Base-by-base conservation (phyloP, 2,797 vertebrate genomes). In the Intellagama lesueurii region DNA sequence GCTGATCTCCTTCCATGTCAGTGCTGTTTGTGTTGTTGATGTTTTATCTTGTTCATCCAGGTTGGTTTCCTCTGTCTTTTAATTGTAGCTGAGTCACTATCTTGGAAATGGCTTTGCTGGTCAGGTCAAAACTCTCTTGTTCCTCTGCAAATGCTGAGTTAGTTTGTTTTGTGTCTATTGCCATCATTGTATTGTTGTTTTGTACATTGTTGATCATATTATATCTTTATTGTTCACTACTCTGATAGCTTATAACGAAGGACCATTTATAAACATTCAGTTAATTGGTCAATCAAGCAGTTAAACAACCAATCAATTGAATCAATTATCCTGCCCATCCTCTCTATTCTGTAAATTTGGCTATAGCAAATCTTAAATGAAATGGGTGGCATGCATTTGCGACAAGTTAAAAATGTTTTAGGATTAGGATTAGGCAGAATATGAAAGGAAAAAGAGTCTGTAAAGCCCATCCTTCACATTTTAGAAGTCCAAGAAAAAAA, bases 401-500 rank as follows among this genome's bases (percentile, higher is more conserved):
- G 40, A 40, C 40, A 40, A 40, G 40, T 40, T 40, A 40, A 40
- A 40, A 40, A 40, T 40, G 40, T 40, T 40, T 40, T 40, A 40
- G 40, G 40, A 40, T 40, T 40, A 40, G 40, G 40, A 40, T 40
- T 40, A 3, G 40, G 40, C 3, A 56, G 52, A 14, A 56, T 56
- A 14, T 56, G 52, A 56, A 56, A 56, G 52, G 52, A 9, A 56
- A 56, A 56, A 56, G 52, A 56, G 9, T 11, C 52, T 56, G 40
- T 40, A 69, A 0, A 83, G 1, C 88, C 75, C 88, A 76, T 56
- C 80, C 30, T 88, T 91, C 79, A 68, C 26, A 1, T 73, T 80
- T 44, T 80, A 81, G 52, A 87, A 90, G 32, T 1, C 35, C 85
- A 75, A 91, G 86, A 77, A 47, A 93, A 93, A 85, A 40, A 79